Base-by-base conservation (phyloP, 2,888 invertebrate species). In the Aphidoletes aphidimyza region DNA sequence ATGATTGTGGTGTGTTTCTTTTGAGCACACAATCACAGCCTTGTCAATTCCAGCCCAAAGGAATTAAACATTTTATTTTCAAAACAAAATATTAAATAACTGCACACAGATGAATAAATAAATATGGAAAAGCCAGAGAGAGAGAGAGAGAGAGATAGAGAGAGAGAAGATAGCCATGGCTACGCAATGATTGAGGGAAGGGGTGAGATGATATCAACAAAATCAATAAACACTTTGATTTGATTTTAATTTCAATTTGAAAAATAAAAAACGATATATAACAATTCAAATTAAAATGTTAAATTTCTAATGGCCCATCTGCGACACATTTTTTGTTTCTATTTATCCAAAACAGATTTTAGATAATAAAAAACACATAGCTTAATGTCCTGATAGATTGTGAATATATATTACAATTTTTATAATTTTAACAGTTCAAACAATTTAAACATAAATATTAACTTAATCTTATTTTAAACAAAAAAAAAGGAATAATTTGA, bases 41-140 rank as follows among this genome's bases (percentile, higher is more conserved):
- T 69, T 69, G 30, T 30, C 69, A 69, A 69, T 69, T 69, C 69
- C 69, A 69, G 69, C 69, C 69, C 69, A 69, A 69, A 30, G 69
- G 69, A 69, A 69, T 69, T 69, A 30, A 69, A 5, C n/a, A n/a
- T 69, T 30, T 69, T 30, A 69, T 69, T 69, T 47, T 69, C 11
- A 5, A 54, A n/a, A 54, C 22, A 22, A n/a, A n/a, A 54, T 54
- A 54, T 54, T 54, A 54, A 22, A 9, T 22, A 54, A 22, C n/a
- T 54, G 22, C n/a, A 22, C 5, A 69, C 69, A 69, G 69, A 47
- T 47, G 17, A 17, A 47, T 39, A 47, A 8, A 47, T 11, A 47
- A 47, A 17, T 8, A 69, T 69, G n/a, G 54, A 54, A 30, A 69
- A 30, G 34, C 26, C 30, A 30, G 69, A 9, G 69, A 30, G 69